Percentiles rank a stretch among this genome's conserved stretches.
Evolutionary conservation across 1,140 invertebrate genomes (phyloP).

Genomic region (Parasteatoda tepidariorum): DNA sequence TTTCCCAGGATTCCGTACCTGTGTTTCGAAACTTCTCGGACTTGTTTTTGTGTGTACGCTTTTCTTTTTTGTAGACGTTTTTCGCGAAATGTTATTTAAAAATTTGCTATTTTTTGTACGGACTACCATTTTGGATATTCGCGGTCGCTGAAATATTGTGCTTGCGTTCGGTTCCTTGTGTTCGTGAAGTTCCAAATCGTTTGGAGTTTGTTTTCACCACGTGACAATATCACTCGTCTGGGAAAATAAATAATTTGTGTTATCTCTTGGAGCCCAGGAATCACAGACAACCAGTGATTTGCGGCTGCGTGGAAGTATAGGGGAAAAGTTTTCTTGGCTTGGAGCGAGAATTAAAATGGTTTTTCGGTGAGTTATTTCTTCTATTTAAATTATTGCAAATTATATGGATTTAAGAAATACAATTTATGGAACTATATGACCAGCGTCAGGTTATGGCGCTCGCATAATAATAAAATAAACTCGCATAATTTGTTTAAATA

Average conservation of each 20-base stretch:
- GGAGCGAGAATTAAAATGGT: too few species aligned
- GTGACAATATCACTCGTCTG: conserved; percentile 28
- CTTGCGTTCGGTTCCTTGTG: neutral
- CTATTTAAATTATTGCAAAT: too few species aligned
- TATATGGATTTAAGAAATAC: too few species aligned
- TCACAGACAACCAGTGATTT: conserved; percentile 45
- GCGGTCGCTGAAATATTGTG: neutral
- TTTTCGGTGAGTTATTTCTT: too few species aligned
- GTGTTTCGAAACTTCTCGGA: neutral
- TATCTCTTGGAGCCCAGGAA: conserved; percentile 47
- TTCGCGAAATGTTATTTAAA: conserved; percentile 16
- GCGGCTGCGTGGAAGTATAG: conserved; percentile 14
- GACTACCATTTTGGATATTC: neutral
- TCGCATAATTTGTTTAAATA: too few species aligned
- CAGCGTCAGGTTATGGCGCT: too few species aligned
- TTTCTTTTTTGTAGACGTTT: neutral
- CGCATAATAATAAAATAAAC: too few species aligned
- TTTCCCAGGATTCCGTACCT: neutral
- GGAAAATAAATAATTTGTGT: conserved; percentile 15
- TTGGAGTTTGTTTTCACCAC: neutral
- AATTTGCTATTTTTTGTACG: neutral
- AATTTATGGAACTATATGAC: too few species aligned
- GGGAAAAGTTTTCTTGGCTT: neutral
- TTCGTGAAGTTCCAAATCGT: neutral
- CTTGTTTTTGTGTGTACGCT: neutral